A percentile compares a stretch with the other conserved stretches of the same genome.
phyloP scores from a whole-genome alignment of 2,113 vertebrate genomes.

The Neodontobutis hainanensis region DNA sequence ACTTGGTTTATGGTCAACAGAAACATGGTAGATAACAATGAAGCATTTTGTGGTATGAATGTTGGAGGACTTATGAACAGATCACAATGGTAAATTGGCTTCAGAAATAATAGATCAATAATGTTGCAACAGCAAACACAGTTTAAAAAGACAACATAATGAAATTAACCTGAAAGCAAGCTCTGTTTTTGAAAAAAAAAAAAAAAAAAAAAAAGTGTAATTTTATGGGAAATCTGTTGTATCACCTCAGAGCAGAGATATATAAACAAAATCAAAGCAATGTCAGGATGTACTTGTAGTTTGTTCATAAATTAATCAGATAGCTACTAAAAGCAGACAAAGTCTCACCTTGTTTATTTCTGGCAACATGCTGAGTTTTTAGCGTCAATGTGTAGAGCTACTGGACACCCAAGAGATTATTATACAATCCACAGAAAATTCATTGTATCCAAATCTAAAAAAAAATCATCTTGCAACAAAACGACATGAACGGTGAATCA shows the following conservation, averaged over 20 bases:
- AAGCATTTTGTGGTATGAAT: constrained; percentile 20
- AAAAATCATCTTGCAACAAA: neutral
- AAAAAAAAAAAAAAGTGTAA: constrained; percentile 10
- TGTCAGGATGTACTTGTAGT: neutral
- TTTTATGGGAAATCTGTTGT: constrained; percentile 1
- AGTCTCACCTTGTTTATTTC: constrained; percentile 82
- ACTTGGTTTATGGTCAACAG: constrained; percentile 40
- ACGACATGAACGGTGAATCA: constrained; percentile 5
- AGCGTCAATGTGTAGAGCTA: constrained; percentile 16
- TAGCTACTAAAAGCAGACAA: neutral
- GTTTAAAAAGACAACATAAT: constrained; percentile 23
- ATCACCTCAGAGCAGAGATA: neutral
- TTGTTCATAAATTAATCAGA: neutral
- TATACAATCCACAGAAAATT: constrained; percentile 58
- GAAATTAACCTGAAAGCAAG: constrained; percentile 16
- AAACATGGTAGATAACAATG: constrained; percentile 10
- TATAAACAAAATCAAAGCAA: neutral
- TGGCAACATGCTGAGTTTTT: constrained; percentile 73
- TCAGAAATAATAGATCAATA: neutral
- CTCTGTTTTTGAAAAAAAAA: constrained; percentile 20
- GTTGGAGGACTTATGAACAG: neutral
- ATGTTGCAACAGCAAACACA: neutral
- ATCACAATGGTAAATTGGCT: no score
- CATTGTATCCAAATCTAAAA: constrained; percentile 54
- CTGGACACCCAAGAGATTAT: constrained; percentile 36